Conservation (phyloP, 1,140 invertebrate genomes). For the Grapholita molesta region DNA sequence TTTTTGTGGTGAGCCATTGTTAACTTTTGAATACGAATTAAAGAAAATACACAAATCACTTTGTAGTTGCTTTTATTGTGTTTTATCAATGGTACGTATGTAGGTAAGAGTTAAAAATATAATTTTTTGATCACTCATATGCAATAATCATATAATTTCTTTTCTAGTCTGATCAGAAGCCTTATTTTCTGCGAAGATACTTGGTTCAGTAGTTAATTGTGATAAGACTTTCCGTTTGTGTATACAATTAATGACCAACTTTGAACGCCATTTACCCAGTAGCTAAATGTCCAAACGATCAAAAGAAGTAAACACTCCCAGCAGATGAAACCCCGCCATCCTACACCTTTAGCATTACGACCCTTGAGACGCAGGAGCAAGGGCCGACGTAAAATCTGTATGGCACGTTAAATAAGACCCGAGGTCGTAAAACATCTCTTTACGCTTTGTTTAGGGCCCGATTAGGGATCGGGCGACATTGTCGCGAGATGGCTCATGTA, state of each 20-base stretch:
- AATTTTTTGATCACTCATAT: too few relatives aligned
- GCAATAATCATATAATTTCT: too few relatives aligned
- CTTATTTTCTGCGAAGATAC: too few relatives aligned
- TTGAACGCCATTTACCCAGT: too few relatives aligned
- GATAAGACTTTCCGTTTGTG: too few relatives aligned
- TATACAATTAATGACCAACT: too few relatives aligned
- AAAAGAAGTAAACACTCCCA: background rate
- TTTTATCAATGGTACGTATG: background rate
- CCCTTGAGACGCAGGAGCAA: conserved; percentile 37
- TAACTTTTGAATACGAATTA: background rate
- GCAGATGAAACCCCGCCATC: background rate
- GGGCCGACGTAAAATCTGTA: conserved; percentile 54
- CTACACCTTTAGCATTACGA: background rate
- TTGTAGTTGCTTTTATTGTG: background rate
- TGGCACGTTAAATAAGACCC: conserved; percentile 57
- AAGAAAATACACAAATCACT: background rate
- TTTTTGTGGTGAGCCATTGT: background rate
- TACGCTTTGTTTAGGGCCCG: conserved; percentile 28
- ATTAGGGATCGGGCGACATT: conserved; percentile 12
- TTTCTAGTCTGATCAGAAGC: too few relatives aligned
- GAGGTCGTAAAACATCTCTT: conserved; percentile 49
- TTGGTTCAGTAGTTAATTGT: too few relatives aligned
- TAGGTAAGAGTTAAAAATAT: too few relatives aligned
- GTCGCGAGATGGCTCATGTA: background rate
- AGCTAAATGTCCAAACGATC: background rate